Evolutionary conservation across 1,140 invertebrate species (phyloP).

Genomic region (Saccostrea echinata): DNA sequence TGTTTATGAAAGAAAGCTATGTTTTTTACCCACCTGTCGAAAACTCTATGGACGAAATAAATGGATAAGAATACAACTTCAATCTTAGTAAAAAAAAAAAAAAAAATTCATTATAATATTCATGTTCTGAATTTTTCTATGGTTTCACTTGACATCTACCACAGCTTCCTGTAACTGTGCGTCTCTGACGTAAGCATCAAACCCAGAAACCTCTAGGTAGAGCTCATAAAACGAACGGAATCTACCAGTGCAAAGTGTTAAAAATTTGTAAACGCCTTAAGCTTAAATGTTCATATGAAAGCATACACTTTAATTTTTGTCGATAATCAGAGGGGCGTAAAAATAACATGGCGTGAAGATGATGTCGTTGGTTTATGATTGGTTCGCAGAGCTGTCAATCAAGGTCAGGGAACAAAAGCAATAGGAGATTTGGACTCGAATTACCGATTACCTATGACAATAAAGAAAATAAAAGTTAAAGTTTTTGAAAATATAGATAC

Average conservation of each 20-base stretch:
- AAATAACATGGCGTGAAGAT: conserved; percentile 26
- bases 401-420: conserved; percentile 52
- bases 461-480: conserved; percentile 48
- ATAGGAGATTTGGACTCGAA: conserved; percentile 57
- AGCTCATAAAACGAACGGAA: conserved; percentile 42
- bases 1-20: neutral
- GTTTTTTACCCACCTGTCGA: neutral
- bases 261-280: conserved; percentile 55
- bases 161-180: neutral
- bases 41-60: too few relatives aligned
- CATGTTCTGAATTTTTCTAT: too few relatives aligned
- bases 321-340: conserved; percentile 54
- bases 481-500: conserved; percentile 37
- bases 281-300: conserved; percentile 50
- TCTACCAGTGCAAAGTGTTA: conserved; percentile 43
- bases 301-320: conserved; percentile 53
- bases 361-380: conserved; percentile 47
- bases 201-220: conserved; percentile 40
- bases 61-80: too few relatives aligned
- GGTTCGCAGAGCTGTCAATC: conserved; percentile 54
- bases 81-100: too few relatives aligned
- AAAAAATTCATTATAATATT: too few relatives aligned
- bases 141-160: neutral
- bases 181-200: conserved; percentile 5
- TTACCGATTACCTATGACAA: conserved; percentile 55